Evolutionary conservation across 2,888 invertebrate species (phyloP).

Genomic region (Lymantria dispar): DNA sequence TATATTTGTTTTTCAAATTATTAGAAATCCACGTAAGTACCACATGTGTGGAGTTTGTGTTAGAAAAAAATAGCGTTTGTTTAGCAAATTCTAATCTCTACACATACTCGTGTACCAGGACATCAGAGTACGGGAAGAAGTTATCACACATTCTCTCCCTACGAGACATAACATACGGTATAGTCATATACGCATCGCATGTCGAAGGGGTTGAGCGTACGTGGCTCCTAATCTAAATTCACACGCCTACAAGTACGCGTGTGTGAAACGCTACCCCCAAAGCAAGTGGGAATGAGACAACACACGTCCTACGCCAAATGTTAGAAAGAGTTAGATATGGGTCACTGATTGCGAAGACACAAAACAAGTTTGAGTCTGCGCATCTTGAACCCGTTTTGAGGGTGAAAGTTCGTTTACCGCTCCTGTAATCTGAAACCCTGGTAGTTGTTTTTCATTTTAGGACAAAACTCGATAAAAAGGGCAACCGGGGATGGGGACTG

Average conservation of each 20-base stretch:
- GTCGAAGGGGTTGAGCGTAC: conserved; percentile 69
- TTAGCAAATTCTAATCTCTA: conserved; percentile 82
- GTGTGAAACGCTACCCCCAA: conserved; percentile 53
- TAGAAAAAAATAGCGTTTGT: conserved; percentile 77
- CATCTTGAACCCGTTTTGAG: conserved; percentile 69
- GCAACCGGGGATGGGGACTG: conserved; percentile 47
- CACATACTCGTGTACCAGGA: conserved; percentile 79
- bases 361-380: conserved; percentile 73
- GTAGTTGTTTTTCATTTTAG: conserved; percentile 82
- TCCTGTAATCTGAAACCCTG: conserved; percentile 59
- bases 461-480: conserved; percentile 82
- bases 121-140: conserved; percentile 60
- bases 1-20: conserved; percentile 14
- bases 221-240: conserved; percentile 59
- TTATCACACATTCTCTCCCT: conserved; percentile 63
- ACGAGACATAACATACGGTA: conserved; percentile 65
- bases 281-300: conserved; percentile 58
- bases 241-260: conserved; percentile 47
- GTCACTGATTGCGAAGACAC: conserved; percentile 45
- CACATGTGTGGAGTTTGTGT: conserved; percentile 51
- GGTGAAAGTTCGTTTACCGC: conserved; percentile 64
- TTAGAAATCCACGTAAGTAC: conserved; percentile 53
- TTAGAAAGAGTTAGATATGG: conserved; percentile 70
- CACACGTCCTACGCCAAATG: conserved; percentile 28
- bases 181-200: conserved; percentile 70